Evolutionary conservation across 2,888 invertebrate species (phyloP).

Genomic region (Eupithecia subfuscata): DNA sequence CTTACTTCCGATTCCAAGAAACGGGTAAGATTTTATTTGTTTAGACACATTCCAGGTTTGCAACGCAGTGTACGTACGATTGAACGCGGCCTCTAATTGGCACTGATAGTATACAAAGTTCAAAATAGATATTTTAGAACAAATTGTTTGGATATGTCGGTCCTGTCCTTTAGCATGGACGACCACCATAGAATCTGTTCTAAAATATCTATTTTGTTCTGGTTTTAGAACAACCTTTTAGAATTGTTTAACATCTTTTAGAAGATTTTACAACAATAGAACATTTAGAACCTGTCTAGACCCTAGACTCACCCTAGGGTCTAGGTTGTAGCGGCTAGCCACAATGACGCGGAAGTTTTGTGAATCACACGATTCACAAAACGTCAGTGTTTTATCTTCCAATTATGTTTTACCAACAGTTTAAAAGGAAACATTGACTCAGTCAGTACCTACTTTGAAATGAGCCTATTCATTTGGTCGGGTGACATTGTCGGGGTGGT

Average conservation of each 20-base stretch:
- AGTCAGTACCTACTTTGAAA: no score
- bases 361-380: neutral
- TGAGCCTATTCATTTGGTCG: no score
- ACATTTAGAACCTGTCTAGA: no score
- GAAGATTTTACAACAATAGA: no score
- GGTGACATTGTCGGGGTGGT: no score
- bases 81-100: constrained; percentile 93
- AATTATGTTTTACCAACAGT: no score
- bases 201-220: no score
- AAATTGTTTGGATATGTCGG: neutral
- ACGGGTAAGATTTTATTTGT: constrained; percentile 83
- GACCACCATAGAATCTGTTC: neutral
- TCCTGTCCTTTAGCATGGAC: neutral
- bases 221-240: no score
- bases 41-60: constrained; percentile 86
- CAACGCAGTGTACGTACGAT: constrained; percentile 95
- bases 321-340: neutral
- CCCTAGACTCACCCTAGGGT: no score
- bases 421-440: no score
- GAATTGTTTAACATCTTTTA: no score
- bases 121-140: neutral
- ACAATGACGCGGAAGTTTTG: neutral
- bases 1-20: constrained; percentile 93
- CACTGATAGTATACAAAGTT: constrained; percentile 71
- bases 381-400: neutral